Evolutionary conservation across 2,113 vertebrate genomes (phyloP), one percentile per base, ranked within the genome.

Genomic region (Cyanistes caeruleus): DNA sequence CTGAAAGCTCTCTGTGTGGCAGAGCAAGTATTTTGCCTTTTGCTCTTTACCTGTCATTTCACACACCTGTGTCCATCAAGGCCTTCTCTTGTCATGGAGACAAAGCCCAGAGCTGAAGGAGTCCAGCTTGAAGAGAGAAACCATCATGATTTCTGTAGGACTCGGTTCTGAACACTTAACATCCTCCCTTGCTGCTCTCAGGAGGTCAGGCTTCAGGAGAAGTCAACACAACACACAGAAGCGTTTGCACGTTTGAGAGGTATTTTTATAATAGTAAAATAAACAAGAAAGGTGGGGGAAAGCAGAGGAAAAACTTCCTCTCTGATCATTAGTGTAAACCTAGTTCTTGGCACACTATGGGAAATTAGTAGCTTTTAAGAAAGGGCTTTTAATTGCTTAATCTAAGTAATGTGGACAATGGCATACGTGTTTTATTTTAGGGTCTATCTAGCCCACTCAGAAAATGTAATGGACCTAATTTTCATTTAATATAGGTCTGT

Each of bases 401-500:
- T 98, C 97, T 98, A 95, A 97, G 97, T 97, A 98, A 98, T 97
- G 97, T 98, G 98, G 97, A 97, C 98, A 96, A 97, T 97, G 98
- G 97, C 98, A 98, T 98, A 97, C 98, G 93, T 98, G 96, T 98
- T 98, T 98, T 98, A 98, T 98, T 98, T 98, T 98, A 98, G 98
- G 97, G 96, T 97, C 98, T 98, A 97, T 98, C 98, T 98, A 97
- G 98, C 97, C 97, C 97, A 97, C 98, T 98, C 97, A 95, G 96
- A 98, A 98, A 98, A 98, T 97, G 97, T 98, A 98, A 98, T 98
- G 97, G 98, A 97, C 98, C 98, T 98, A 97, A 98, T 98, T 98
- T 98, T 98, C 98, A 98, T 98, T 98, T 98, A 98, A 98, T 98
- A 97, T 98, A 98, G 98, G 97, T 98, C 97, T 98, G 98, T 98